Base-by-base conservation (phyloP, 2,888 invertebrate species). In the Spisula solida region DNA sequence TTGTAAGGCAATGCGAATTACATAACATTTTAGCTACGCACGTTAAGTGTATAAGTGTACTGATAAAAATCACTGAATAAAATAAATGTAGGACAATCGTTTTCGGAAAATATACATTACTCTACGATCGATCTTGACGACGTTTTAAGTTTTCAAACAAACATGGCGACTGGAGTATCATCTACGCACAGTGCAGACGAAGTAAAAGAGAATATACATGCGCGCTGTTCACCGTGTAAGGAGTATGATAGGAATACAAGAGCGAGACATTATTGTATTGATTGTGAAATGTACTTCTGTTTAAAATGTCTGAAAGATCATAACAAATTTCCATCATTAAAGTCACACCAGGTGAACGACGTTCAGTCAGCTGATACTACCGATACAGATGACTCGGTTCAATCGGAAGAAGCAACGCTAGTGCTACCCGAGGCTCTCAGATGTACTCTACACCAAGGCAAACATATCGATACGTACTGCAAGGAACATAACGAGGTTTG, bases 401-500 rank as follows among this genome's bases (percentile, higher is more conserved):
- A 51, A 16, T 16, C 14, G 12, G 60, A n/a, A 56, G 20, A 56
- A 56, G 20, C 18, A 0, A n/a, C 56, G 6, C 56, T 16, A 18
- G 56, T 56, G 6, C n/a, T 18, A 66, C 25, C n/a, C 6, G 25
- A 25, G 25, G 10, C 25, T 12, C 10, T 66, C 6, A 66, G 82
- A 20, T 82, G 82, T 48, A 47, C 66, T 1, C 41, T 70, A 14
- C 70, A 82, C 18, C 82, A 82, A 66, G 82, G 47, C 1, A 66
- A 82, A 12, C 25, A 70, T 1, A 82, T 82, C 14, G 70, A 82
- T 47, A 82, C 66, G 4, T 70, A 82, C 56, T 82, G 82, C 47
- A 70, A 41, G n/a, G 82, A 82, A 14, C 82, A 82, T 47, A 70
- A 82, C 48, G 82, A 66, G 16, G 70, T 82, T 48, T 82, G 82